Conservation (phyloP, 2,113 vertebrate genomes). For the Gracilinanus agilis region DNA sequence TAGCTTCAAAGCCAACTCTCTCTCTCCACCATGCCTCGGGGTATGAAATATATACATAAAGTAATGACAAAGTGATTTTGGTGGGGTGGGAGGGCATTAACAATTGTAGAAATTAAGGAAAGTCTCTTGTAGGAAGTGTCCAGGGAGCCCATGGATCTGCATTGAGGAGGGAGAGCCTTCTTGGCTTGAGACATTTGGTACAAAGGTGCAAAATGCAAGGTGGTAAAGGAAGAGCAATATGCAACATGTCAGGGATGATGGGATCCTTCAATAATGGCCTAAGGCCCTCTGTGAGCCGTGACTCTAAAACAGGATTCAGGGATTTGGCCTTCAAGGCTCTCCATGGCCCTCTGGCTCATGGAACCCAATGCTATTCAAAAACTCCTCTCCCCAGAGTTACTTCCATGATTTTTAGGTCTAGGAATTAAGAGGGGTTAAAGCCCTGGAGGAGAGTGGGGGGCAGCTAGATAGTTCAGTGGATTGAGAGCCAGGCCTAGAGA, state of each 20-base stretch:
- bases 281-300: neutral
- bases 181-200: neutral
- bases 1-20: neutral
- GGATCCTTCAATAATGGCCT: neutral
- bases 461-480: too few species aligned
- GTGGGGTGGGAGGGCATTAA: neutral
- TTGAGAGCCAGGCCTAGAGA: too few species aligned
- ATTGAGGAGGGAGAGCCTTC: neutral
- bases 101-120: neutral
- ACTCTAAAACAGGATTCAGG: neutral
- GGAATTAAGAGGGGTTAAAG: neutral
- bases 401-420: neutral
- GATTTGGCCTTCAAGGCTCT: neutral
- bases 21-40: neutral
- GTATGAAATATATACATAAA: neutral
- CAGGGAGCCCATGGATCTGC: neutral
- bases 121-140: neutral
- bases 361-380: neutral
- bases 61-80: neutral
- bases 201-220: neutral
- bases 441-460: too few species aligned
- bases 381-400: neutral
- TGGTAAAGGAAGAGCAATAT: neutral
- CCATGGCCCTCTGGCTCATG: neutral
- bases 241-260: neutral